Conservation (phyloP, 2,888 invertebrate species). For the Selenia dentaria region DNA sequence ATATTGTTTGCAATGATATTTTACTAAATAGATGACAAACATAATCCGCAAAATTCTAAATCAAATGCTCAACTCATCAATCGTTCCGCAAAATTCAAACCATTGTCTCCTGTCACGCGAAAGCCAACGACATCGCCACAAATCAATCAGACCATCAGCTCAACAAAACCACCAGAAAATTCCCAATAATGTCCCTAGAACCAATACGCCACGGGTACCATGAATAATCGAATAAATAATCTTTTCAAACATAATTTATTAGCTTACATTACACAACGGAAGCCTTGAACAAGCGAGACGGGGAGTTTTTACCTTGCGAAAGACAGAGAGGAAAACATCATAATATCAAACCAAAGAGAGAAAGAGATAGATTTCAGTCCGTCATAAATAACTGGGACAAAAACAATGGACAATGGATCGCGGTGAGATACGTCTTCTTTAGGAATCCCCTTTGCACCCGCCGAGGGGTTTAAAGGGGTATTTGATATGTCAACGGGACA, state of each 20-base stretch:
- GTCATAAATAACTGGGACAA: constrained; percentile 82
- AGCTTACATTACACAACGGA: constrained; percentile 76
- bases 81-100: constrained; percentile 24
- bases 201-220: constrained; percentile 78
- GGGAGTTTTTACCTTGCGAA: constrained; percentile 10
- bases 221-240: constrained; percentile 84
- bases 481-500: constrained; percentile 39
- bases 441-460: constrained; percentile 50
- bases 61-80: constrained; percentile 7
- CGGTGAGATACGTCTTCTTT: constrained; percentile 83
- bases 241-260: constrained; percentile 81
- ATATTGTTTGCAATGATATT: too few species aligned
- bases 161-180: constrained; percentile 22
- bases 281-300: constrained; percentile 62
- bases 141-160: constrained; percentile 73
- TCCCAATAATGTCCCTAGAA: constrained; percentile 61
- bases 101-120: constrained; percentile 41
- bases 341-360: constrained; percentile 37
- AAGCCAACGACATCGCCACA: constrained; percentile 51
- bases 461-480: constrained; percentile 32
- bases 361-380: constrained; percentile 66
- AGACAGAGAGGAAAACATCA: neutral
- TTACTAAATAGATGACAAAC: too few species aligned
- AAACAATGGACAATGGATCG: constrained; percentile 84
- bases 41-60: constrained; percentile 16